Percentiles rank a stretch among this genome's conserved stretches.
Evolutionary conservation across 2,797 vertebrate species (phyloP).

Genomic region (Protosalanx chinensis): DNA sequence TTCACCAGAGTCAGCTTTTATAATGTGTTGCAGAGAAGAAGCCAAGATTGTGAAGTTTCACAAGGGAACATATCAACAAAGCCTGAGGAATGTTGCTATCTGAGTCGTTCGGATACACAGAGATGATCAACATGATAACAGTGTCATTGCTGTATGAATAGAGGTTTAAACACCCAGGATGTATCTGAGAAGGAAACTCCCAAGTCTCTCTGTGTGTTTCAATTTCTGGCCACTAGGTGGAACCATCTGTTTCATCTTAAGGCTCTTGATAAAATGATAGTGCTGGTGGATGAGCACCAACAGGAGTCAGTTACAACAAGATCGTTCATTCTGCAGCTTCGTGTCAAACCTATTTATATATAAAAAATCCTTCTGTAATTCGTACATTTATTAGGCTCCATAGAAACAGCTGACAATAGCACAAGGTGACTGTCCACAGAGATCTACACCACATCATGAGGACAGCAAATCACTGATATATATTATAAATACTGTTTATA

Average conservation of each 20-base stretch:
- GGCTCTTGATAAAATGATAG: not conserved
- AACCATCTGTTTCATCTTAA: not conserved
- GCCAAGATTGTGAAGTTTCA: not conserved
- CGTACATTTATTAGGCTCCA: too few relatives aligned
- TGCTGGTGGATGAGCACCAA: not conserved
- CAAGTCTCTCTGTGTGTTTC: not conserved
- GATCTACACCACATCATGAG: too few relatives aligned
- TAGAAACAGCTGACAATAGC: too few relatives aligned
- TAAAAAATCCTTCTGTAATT: too few relatives aligned
- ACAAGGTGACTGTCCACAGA: too few relatives aligned
- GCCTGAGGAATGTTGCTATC: not conserved
- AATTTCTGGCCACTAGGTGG: slow-evolving; percentile 32
- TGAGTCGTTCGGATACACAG: not conserved
- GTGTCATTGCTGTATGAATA: not conserved
- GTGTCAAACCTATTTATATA: too few relatives aligned
- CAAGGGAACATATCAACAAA: slow-evolving; percentile 1
- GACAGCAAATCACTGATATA: too few relatives aligned
- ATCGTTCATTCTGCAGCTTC: too few relatives aligned
- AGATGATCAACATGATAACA: not conserved
- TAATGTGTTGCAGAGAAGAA: not conserved
- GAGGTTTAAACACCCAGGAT: not conserved
- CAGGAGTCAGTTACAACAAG: too few relatives aligned
- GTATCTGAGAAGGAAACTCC: not conserved
- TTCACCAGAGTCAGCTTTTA: not conserved
- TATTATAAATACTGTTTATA: too few relatives aligned